A percentile compares a stretch with the other conserved stretches of the same genome.
Conservation (phyloP, 1,140 invertebrate species). For the Oscheius sp. region DNA sequence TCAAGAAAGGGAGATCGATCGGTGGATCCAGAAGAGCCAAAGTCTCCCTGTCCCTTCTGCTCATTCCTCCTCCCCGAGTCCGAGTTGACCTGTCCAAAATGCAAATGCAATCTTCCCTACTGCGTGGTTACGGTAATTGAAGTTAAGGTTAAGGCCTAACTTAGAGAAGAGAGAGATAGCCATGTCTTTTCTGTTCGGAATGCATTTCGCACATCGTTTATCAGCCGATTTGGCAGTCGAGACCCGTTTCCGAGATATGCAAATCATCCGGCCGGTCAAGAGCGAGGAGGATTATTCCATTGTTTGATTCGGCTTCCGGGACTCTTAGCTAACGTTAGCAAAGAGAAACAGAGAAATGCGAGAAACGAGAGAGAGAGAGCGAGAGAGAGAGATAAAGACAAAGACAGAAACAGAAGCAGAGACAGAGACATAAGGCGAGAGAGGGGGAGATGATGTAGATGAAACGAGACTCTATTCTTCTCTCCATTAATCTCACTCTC, state of each 20-base stretch:
- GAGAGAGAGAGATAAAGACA: no score
- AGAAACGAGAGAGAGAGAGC: no score
- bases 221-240: no score
- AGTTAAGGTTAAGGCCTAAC: neutral
- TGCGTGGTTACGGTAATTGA: slow-evolving; percentile 82
- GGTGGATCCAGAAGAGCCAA: slow-evolving; percentile 15
- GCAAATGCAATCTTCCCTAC: slow-evolving; percentile 85
- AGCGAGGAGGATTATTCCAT: neutral
- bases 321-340: neutral
- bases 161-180: no score
- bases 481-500: no score
- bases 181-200: no score
- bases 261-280: neutral
- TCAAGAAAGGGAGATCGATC: slow-evolving; percentile 21
- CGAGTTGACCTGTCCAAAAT: slow-evolving; percentile 77
- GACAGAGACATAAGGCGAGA: no score
- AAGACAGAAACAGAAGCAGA: no score
- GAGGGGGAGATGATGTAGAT: no score
- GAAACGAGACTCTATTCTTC: no score
- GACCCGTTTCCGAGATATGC: slow-evolving; percentile 8
- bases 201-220: no score
- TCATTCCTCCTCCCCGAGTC: slow-evolving; percentile 73
- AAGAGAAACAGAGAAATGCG: neutral
- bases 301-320: neutral
- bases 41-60: slow-evolving; percentile 82